Evolutionary conservation across 1,140 invertebrate genomes (phyloP).

Genomic region (Belonocnema kinseyi): DNA sequence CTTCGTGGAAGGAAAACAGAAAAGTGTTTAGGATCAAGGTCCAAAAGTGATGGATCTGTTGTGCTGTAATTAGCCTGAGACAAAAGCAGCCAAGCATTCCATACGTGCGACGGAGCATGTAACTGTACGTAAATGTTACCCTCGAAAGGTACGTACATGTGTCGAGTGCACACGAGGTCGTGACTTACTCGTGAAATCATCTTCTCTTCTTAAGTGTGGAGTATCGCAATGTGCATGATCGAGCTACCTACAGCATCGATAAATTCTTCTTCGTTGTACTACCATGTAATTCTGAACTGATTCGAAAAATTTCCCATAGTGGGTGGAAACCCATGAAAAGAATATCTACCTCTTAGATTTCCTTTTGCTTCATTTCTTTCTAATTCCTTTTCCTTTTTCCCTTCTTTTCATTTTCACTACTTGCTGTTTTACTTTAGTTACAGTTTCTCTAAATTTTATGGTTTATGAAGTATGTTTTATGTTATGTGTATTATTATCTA

Average conservation of each 20-base stretch:
- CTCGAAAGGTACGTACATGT: constrained; percentile 54
- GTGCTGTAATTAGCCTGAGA: constrained; percentile 46
- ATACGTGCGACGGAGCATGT: constrained; percentile 60
- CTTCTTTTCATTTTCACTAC: too few species aligned
- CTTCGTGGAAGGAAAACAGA: not conserved
- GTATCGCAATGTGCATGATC: constrained; percentile 45
- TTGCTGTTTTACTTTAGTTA: too few species aligned
- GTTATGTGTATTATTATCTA: too few species aligned
- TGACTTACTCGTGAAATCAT: constrained; percentile 60
- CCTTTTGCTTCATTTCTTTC: not conserved
- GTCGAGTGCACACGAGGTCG: constrained; percentile 55
- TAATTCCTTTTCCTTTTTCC: too few species aligned
- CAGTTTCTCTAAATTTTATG: too few species aligned
- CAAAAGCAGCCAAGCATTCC: constrained; percentile 55
- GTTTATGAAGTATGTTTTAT: too few species aligned
- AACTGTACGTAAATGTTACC: constrained; percentile 62
- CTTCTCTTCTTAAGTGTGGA: constrained; percentile 41
- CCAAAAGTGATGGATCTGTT: constrained; percentile 1
- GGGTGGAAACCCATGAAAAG: not conserved
- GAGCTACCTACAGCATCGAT: constrained; percentile 63
- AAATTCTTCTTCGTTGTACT: constrained; percentile 48
- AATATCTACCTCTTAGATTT: not conserved
- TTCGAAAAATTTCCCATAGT: constrained; percentile 47
- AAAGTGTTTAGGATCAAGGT: not conserved
- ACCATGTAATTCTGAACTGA: constrained; percentile 46